Conservation (phyloP, 53 echinoderm and acorn worm genomes). For the Pentamera pediparva region DNA sequence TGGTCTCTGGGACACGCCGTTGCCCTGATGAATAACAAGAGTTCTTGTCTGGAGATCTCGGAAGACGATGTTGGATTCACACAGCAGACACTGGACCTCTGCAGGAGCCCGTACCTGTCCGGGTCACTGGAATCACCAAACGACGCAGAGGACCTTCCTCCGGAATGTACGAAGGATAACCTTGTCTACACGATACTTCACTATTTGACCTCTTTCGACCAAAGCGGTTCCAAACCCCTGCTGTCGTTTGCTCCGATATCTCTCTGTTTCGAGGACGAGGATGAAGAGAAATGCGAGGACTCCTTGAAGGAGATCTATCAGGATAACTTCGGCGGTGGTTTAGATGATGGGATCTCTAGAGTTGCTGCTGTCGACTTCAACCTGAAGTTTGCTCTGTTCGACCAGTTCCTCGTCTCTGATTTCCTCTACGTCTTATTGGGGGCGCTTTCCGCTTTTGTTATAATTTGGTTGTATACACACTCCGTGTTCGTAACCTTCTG, state of each 20-base stretch:
- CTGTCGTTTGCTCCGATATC: neutral
- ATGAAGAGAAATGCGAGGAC: neutral
- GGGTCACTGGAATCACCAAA: slow-evolving; percentile 13
- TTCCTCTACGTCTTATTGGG: slow-evolving; percentile 46
- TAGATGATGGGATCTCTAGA: slow-evolving; percentile 46
- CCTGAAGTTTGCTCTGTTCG: slow-evolving; percentile 61
- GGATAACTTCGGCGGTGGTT: slow-evolving; percentile 33
- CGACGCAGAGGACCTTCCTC: slow-evolving; percentile 42
- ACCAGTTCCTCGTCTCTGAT: slow-evolving; percentile 49
- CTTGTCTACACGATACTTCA: slow-evolving; percentile 54
- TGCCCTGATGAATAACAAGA: slow-evolving; percentile 50
- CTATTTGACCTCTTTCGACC: slow-evolving; percentile 46
- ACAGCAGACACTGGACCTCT: slow-evolving; percentile 35
- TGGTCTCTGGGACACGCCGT: slow-evolving; percentile 68
- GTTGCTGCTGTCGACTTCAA: slow-evolving; percentile 58
- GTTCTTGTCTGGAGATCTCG: slow-evolving; percentile 48
- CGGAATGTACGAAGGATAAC: slow-evolving; percentile 38
- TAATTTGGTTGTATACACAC: slow-evolving; percentile 66
- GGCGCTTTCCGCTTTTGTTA: slow-evolving; percentile 42
- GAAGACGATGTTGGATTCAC: slow-evolving; percentile 47
- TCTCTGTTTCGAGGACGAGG: neutral
- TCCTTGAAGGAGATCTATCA: slow-evolving; percentile 24
- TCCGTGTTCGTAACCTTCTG: slow-evolving; percentile 65
- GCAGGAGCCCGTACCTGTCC: slow-evolving; percentile 35
- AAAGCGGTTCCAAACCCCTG: slow-evolving; percentile 12